These are phyloP conservation scores for Heteromormyrus szaboi DNA, from an alignment of 2,797 vertebrate species.

Conservation along the genomic window DNA sequence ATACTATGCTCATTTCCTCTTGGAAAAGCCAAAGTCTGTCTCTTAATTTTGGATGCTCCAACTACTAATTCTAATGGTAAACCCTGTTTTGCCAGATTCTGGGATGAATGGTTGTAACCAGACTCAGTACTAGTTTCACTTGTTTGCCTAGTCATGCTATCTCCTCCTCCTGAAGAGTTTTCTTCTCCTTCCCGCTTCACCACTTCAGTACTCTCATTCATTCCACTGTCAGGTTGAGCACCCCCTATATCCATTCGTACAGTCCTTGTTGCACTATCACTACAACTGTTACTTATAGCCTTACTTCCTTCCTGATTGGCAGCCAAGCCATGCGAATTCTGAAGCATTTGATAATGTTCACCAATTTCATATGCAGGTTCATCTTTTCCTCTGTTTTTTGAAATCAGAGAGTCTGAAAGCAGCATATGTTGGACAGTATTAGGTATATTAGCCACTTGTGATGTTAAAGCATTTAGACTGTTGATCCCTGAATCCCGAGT, in stretches of 20 bases:
- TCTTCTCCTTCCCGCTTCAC: slow-evolving; percentile 74
- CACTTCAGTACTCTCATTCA: slow-evolving; percentile 55
- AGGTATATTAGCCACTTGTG: slow-evolving; percentile 94
- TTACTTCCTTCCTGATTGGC: slow-evolving; percentile 52
- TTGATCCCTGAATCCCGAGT: slow-evolving; percentile 84
- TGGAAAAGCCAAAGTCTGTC: slow-evolving; percentile 21
- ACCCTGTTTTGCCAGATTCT: slow-evolving; percentile 60
- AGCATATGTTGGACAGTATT: slow-evolving; percentile 95
- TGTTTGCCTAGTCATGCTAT: slow-evolving; percentile 70
- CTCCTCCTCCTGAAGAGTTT: slow-evolving; percentile 56
- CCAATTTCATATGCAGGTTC: slow-evolving; percentile 17
- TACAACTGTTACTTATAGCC: slow-evolving; percentile 52
- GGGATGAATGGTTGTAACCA: slow-evolving; percentile 47
- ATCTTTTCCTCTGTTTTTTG: slow-evolving; percentile 78
- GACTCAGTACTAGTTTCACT: slow-evolving; percentile 83
- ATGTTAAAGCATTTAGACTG: slow-evolving; percentile 90
- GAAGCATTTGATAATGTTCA: slow-evolving; percentile 45
- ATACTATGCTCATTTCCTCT: slow-evolving; percentile 47
- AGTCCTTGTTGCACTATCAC: slow-evolving; percentile 51
- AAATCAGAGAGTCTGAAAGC: slow-evolving; percentile 84
- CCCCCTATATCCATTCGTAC: slow-evolving; percentile 41
- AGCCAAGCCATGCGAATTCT: slow-evolving; percentile 34
- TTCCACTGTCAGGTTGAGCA: slow-evolving; percentile 68
- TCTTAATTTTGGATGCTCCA: slow-evolving; percentile 41
- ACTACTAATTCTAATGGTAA: slow-evolving; percentile 44